A percentile compares a stretch with the other conserved stretches of the same genome.
Conservation (phyloP, 2,113 vertebrate genomes). For the Engraulis encrasicolus region DNA sequence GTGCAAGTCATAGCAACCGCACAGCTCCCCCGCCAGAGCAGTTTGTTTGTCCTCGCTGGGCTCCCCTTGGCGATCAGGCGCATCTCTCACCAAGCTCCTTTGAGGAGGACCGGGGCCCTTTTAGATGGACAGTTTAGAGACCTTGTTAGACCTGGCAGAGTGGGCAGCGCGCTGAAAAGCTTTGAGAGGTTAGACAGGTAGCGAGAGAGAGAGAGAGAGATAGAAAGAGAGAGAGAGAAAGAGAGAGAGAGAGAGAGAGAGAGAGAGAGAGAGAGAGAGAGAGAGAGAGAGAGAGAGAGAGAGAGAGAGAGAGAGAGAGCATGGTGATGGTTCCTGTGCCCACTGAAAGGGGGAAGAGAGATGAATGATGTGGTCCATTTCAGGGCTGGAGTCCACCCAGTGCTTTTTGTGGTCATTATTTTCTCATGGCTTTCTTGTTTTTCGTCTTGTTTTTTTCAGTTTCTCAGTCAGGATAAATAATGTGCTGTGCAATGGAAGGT, state of each 20-base stretch:
- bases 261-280: too few relatives aligned
- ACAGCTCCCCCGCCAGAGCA: background rate
- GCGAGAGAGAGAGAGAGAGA: too few relatives aligned
- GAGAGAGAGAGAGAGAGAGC: too few relatives aligned
- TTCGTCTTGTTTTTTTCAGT: background rate
- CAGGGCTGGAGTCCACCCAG: background rate
- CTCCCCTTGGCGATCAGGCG: background rate
- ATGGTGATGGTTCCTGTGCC: background rate
- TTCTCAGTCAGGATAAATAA: background rate
- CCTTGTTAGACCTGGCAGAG: background rate
- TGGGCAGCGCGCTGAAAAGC: background rate
- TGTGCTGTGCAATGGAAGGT: background rate
- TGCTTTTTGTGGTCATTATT: background rate
- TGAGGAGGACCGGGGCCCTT: background rate
- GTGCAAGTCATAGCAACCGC: background rate
- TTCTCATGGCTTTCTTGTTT: background rate
- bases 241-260: too few relatives aligned
- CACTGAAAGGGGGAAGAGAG: background rate
- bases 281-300: too few relatives aligned
- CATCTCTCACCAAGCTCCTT: background rate
- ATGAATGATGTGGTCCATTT: background rate
- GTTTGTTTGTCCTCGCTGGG: background rate
- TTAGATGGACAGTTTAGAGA: background rate
- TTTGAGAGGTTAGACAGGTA: background rate
- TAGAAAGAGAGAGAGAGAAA: too few relatives aligned